Percentiles rank a stretch among this genome's conserved stretches.
These are phyloP conservation scores for Hylyphantes graminicola DNA, from an alignment of 1,140 invertebrate species.

Conservation along the genomic window DNA sequence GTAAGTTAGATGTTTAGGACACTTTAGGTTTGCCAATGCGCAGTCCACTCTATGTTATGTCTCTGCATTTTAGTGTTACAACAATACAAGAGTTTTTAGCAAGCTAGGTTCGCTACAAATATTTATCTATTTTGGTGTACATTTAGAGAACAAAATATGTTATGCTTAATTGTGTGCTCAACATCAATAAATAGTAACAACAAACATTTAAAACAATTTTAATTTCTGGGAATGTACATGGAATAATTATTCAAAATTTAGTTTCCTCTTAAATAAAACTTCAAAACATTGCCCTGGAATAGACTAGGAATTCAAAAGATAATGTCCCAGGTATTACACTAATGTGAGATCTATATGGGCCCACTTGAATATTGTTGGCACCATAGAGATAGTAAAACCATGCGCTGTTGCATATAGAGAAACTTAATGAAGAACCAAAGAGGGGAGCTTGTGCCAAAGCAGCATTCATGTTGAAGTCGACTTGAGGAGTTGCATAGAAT, in stretches of 20 bases:
- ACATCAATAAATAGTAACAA: neutral
- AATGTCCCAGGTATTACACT: neutral
- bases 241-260: conserved; percentile 47
- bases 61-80: neutral
- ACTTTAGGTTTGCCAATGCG: too few relatives aligned
- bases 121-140: neutral
- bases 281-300: conserved; percentile 14
- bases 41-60: neutral
- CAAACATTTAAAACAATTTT: conserved; percentile 38
- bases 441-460: neutral
- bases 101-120: neutral
- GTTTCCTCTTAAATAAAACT: conserved; percentile 14
- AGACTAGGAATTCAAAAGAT: conserved; percentile 46
- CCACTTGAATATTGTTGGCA: too few relatives aligned
- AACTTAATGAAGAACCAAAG: neutral
- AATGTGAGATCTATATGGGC: too few relatives aligned
- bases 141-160: neutral
- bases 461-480: too few relatives aligned
- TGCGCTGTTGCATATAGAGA: neutral
- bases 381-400: neutral
- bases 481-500: too few relatives aligned
- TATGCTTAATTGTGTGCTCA: neutral
- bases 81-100: too few relatives aligned
- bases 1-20: too few relatives aligned
- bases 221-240: conserved; percentile 36